Evolutionary conservation across 92 coral and sea anemone genomes (phyloP).

Genomic region (Phenganax subtilis): DNA sequence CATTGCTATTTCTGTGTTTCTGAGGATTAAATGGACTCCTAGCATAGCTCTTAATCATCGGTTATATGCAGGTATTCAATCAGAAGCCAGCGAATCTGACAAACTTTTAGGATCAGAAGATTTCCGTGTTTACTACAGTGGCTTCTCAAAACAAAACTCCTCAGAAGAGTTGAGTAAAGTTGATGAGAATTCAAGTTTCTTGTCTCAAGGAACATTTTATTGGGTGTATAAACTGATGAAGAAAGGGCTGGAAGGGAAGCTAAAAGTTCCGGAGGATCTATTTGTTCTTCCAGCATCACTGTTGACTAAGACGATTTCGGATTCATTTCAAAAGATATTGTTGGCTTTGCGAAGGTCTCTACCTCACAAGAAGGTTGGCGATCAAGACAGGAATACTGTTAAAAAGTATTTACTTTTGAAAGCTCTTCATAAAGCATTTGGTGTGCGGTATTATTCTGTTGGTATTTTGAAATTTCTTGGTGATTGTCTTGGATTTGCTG

Average conservation of each 20-base stretch:
- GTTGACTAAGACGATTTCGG: conserved; percentile 54
- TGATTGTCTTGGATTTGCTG: conserved; percentile 93
- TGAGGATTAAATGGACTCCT: conserved; percentile 30
- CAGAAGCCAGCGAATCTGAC: conserved; percentile 50
- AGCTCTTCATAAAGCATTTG: conserved; percentile 87
- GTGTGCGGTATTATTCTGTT: conserved; percentile 78
- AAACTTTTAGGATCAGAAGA: conserved; percentile 61
- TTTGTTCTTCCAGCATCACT: conserved; percentile 73
- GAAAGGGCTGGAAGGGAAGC: conserved; percentile 67
- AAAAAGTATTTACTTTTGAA: conserved; percentile 53
- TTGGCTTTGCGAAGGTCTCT: neutral
- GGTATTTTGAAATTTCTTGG: conserved; percentile 77
- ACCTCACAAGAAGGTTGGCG: neutral
- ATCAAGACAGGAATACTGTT: conserved; percentile 11
- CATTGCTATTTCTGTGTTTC: conserved; percentile 48
- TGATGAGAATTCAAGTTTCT: conserved; percentile 62
- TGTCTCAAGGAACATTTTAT: conserved; percentile 80
- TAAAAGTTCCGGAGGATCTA: conserved; percentile 64
- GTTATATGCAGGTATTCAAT: conserved; percentile 55
- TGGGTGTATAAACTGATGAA: conserved; percentile 81
- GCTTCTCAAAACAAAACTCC: conserved; percentile 52
- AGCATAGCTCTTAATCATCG: neutral
- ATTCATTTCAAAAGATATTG: conserved; percentile 50
- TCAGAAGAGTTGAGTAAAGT: conserved; percentile 69
- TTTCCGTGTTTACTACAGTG: conserved; percentile 72